Percentiles rank a stretch among this genome's conserved stretches.
Evolutionary conservation across 2,113 vertebrate species (phyloP).

Genomic region (Percopsis transmontana): DNA sequence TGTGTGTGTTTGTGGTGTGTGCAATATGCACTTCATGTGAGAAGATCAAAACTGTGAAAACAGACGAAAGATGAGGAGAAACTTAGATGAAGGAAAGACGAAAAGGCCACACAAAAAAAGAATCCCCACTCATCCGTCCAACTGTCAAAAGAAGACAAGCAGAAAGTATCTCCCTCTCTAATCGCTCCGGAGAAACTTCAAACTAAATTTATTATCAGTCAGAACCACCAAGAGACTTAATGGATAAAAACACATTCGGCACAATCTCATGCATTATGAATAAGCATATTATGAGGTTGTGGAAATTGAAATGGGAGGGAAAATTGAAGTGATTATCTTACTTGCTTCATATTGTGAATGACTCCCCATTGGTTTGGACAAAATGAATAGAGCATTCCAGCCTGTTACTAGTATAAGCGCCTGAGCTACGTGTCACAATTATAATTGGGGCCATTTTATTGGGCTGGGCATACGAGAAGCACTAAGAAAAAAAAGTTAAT

Average conservation of each 20-base stretch:
- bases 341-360: conserved; percentile 42
- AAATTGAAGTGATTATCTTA: conserved; percentile 58
- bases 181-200: conserved; percentile 45
- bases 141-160: conserved; percentile 43
- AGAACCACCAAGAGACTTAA: conserved; percentile 43
- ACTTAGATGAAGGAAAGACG: conserved; percentile 21
- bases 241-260: conserved; percentile 58
- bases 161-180: conserved; percentile 37
- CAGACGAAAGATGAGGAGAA: conserved; percentile 34
- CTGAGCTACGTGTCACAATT: conserved; percentile 13
- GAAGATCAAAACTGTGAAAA: conserved; percentile 32
- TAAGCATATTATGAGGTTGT: conserved; percentile 50
- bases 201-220: conserved; percentile 48
- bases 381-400: conserved; percentile 44
- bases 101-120: conserved; percentile 39
- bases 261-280: conserved; percentile 57
- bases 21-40: background rate
- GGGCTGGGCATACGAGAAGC: background rate
- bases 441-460: conserved; percentile 10
- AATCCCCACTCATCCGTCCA: conserved; percentile 22
- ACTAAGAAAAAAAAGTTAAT: background rate
- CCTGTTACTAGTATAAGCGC: conserved; percentile 22
- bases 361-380: conserved; percentile 35
- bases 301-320: conserved; percentile 37
- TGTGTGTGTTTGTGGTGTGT: conserved; percentile 10